Conservation (phyloP, 2,888 invertebrate species). For the Brachypalpus laphriformis region DNA sequence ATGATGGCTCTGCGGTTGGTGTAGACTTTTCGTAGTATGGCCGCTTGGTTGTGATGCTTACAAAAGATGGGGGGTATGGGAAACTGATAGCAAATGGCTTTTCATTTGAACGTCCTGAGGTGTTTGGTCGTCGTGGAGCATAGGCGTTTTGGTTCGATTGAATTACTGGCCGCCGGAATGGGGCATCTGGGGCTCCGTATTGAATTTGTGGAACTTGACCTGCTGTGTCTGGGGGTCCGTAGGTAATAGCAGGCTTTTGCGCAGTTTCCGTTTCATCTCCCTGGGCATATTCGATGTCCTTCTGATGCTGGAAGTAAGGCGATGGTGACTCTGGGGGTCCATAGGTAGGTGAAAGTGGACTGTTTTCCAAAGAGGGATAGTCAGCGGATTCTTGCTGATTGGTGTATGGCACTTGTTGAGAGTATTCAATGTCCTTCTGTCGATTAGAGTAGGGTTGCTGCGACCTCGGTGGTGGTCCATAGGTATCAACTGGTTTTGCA, state of each 20-base stretch:
- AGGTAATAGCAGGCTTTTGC: slow-evolving; percentile 59
- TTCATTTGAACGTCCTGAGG: slow-evolving; percentile 43
- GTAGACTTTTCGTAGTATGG: slow-evolving; percentile 23
- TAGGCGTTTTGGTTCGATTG: slow-evolving; percentile 80
- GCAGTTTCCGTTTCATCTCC: not conserved
- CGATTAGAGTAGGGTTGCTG: not conserved
- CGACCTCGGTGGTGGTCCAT: slow-evolving; percentile 37
- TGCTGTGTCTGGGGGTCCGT: slow-evolving; percentile 62
- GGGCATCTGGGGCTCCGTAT: slow-evolving; percentile 50
- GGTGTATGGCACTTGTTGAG: not conserved
- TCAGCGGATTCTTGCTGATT: not conserved
- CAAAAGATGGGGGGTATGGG: slow-evolving; percentile 81
- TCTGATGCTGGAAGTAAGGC: slow-evolving; percentile 13
- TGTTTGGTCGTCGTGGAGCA: slow-evolving; percentile 77
- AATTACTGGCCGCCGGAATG: slow-evolving; percentile 56
- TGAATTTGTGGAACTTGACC: slow-evolving; percentile 42
- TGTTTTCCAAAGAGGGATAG: not conserved
- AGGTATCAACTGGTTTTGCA: slow-evolving; percentile 17
- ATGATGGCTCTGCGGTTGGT: not conserved
- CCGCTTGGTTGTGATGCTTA: slow-evolving; percentile 78
- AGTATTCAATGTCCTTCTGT: slow-evolving; percentile 30
- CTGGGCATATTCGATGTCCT: slow-evolving; percentile 44
- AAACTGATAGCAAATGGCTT: slow-evolving; percentile 73
- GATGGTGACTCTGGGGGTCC: not conserved
- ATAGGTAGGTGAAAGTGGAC: not conserved